A percentile compares a stretch with the other conserved stretches of the same genome.
phyloP scores from a whole-genome alignment of 1,140 invertebrate genomes.

The Lepidurus arcticus region DNA sequence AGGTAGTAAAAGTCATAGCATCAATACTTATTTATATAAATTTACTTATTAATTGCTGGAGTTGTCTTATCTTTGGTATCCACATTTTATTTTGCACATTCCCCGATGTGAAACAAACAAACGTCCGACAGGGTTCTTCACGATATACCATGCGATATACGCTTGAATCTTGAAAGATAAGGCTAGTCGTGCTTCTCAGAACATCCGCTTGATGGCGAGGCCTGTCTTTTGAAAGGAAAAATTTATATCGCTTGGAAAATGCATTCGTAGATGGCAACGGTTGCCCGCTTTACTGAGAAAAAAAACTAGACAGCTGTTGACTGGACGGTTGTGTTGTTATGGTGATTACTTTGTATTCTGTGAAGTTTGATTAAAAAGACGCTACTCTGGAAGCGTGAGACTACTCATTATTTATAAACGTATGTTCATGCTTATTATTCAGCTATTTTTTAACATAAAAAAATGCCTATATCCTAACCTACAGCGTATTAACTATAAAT shows the following conservation, averaged over 20 bases:
- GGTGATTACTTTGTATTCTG: background rate
- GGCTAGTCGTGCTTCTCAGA: background rate
- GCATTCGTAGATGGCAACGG: background rate
- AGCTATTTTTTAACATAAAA: no score
- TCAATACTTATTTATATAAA: background rate
- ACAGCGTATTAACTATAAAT: no score
- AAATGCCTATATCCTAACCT: no score
- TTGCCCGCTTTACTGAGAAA: background rate
- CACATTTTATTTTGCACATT: no score
- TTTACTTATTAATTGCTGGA: background rate
- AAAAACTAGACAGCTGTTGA: background rate
- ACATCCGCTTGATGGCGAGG: background rate
- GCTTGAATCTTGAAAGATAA: background rate
- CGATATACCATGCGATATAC: no score
- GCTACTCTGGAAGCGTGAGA: background rate
- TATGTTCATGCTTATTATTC: no score
- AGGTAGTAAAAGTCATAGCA: background rate
- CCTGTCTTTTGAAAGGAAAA: background rate
- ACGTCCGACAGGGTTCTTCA: no score
- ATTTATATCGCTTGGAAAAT: background rate
- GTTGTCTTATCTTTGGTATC: no score
- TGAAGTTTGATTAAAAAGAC: background rate
- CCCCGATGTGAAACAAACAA: no score
- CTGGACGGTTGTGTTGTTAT: slow-evolving; percentile 21
- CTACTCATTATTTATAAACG: no score